phyloP scores from a whole-genome alignment of 2,113 vertebrate genomes.

The Danionella cerebrum region DNA sequence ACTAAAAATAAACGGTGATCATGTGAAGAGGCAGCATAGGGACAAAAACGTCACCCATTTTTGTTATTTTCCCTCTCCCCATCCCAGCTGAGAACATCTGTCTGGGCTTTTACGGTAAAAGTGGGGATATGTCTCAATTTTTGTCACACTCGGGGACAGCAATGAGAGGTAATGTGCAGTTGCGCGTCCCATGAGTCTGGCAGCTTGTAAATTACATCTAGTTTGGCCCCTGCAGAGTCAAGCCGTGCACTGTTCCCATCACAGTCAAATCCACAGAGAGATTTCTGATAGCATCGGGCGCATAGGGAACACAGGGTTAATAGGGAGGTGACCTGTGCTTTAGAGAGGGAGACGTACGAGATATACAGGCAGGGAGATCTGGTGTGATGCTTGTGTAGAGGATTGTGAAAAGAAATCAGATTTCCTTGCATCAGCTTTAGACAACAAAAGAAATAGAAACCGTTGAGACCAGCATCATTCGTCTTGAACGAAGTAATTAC shows the following conservation, averaged over 20 bases:
- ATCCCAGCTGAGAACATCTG: constrained; percentile 2
- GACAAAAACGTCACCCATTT: constrained; percentile 18
- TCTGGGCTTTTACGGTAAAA: constrained; percentile 23
- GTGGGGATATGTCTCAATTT: neutral
- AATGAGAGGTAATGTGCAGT: constrained; percentile 50
- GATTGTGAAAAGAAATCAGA: too few species aligned
- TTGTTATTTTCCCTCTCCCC: neutral
- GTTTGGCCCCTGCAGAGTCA: constrained; percentile 43
- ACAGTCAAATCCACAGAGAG: constrained; percentile 39
- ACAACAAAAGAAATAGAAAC: too few species aligned
- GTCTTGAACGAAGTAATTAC: too few species aligned
- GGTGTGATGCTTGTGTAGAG: neutral
- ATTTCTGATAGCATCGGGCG: constrained; percentile 31
- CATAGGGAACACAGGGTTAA: constrained; percentile 38
- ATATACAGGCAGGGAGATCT: neutral
- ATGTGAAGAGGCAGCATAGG: constrained; percentile 22
- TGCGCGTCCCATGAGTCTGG: constrained; percentile 13
- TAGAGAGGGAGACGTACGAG: neutral
- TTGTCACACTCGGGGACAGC: constrained; percentile 37
- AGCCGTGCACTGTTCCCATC: constrained; percentile 30
- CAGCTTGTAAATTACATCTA: constrained; percentile 65
- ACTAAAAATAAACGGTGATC: constrained; percentile 31
- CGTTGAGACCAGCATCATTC: too few species aligned
- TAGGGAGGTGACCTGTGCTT: constrained; percentile 17
- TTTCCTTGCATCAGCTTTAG: neutral